Conservation (phyloP, 2,797 vertebrate genomes). For the Acanthornis magna region DNA sequence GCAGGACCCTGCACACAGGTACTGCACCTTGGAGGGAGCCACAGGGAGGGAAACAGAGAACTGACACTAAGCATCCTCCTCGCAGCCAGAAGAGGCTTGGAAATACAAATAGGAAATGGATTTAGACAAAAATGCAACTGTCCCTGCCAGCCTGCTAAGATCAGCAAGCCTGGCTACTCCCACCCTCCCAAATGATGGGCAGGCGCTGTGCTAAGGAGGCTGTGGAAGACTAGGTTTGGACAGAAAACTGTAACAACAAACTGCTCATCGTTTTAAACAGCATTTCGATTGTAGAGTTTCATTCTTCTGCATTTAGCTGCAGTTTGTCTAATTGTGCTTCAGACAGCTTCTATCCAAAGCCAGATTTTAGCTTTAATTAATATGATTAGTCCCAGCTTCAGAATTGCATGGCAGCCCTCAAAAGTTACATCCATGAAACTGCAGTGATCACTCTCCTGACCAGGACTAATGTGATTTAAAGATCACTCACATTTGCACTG, state of each 20-base stretch:
- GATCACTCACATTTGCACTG: not conserved
- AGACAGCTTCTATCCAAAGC: not conserved
- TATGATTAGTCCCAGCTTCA: not conserved
- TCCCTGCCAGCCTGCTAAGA: not conserved
- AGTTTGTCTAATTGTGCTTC: not conserved
- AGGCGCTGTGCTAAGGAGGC: not conserved
- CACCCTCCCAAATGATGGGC: not conserved
- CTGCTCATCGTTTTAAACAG: not conserved
- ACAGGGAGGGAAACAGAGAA: not conserved
- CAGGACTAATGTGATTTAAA: not conserved
- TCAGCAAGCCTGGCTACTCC: not conserved
- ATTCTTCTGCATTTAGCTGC: not conserved
- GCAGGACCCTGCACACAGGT: accelerated
- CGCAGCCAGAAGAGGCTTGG: not conserved
- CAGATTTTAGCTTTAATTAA: not conserved
- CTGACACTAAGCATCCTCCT: not conserved
- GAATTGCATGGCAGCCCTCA: not conserved
- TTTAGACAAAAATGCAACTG: not conserved
- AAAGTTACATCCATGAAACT: not conserved
- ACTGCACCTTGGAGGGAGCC: not conserved
- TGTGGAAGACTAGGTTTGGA: not conserved
- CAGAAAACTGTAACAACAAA: not conserved
- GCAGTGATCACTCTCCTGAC: not conserved
- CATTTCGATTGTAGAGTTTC: not conserved
- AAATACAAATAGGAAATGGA: not conserved